These are phyloP conservation scores for Catharus ustulatus DNA, from an alignment of 2,797 vertebrate species.

Conservation along the genomic window DNA sequence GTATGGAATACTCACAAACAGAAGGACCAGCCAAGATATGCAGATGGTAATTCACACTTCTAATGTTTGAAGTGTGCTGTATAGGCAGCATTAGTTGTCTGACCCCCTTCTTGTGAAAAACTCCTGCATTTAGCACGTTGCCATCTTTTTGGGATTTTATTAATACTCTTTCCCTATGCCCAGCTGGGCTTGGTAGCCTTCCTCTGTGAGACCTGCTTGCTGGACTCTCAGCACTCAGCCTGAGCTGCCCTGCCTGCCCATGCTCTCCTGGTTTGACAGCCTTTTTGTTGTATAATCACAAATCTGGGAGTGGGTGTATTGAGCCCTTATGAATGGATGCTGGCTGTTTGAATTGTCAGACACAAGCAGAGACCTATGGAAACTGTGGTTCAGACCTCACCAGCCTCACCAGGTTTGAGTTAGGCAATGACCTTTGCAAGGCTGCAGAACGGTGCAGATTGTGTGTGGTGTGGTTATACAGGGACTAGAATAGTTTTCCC, in stretches of 20 bases:
- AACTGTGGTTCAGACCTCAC: not conserved
- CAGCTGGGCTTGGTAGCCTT: not conserved
- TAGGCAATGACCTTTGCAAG: not conserved
- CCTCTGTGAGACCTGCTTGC: not conserved
- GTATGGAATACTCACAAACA: not conserved
- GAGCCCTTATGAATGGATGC: not conserved
- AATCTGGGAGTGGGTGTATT: not conserved
- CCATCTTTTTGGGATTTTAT: not conserved
- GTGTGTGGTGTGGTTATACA: not conserved
- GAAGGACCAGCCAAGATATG: not conserved
- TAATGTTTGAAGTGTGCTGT: not conserved
- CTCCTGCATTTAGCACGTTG: not conserved
- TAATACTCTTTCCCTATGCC: not conserved
- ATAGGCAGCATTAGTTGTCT: not conserved
- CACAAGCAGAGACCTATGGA: not conserved
- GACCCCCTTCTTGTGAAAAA: not conserved
- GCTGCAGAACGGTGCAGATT: not conserved
- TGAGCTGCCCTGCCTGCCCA: not conserved
- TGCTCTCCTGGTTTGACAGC: not conserved
- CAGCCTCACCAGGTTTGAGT: not conserved
- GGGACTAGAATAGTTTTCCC: not conserved
- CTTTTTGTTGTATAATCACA: not conserved
- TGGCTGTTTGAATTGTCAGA: not conserved
- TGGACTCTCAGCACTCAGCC: not conserved
- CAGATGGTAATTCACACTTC: not conserved